phyloP scores from a whole-genome alignment of 1,140 invertebrate species.

The Gryllus bimaculatus region DNA sequence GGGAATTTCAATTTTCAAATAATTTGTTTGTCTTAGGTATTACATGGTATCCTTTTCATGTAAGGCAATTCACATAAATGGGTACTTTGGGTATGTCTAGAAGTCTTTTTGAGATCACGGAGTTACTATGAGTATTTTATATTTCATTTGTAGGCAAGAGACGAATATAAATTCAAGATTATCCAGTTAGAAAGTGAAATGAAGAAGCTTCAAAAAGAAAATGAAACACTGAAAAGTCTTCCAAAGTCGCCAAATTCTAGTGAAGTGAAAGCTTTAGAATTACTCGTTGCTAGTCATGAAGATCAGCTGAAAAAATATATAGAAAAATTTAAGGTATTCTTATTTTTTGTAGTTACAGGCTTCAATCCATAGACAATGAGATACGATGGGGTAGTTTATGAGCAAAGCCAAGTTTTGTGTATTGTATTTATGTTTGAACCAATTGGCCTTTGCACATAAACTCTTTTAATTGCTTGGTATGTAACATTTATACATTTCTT shows the following conservation, averaged over 20 bases:
- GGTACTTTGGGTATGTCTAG: too few species aligned
- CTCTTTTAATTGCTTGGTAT: too few species aligned
- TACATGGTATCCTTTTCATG: too few species aligned
- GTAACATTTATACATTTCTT: not conserved
- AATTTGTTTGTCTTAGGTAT: too few species aligned
- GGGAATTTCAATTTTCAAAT: too few species aligned
- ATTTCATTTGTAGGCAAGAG: not conserved
- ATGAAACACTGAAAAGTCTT: not conserved
- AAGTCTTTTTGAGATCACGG: too few species aligned
- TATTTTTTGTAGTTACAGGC: not conserved
- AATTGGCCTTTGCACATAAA: too few species aligned
- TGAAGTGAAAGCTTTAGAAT: not conserved
- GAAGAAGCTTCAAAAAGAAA: not conserved
- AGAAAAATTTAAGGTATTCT: not conserved
- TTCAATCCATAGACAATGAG: not conserved
- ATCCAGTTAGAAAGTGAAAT: not conserved
- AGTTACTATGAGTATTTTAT: too few species aligned
- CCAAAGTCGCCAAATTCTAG: not conserved
- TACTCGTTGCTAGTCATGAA: not conserved
- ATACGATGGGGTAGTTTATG: too few species aligned
- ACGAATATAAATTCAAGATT: not conserved
- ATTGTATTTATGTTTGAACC: too few species aligned
- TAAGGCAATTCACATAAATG: too few species aligned
- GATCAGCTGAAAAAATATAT: not conserved
- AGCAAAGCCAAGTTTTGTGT: too few species aligned